phyloP scores from a whole-genome alignment of 2,113 vertebrate genomes.

The Pelodiscus sinensis region DNA sequence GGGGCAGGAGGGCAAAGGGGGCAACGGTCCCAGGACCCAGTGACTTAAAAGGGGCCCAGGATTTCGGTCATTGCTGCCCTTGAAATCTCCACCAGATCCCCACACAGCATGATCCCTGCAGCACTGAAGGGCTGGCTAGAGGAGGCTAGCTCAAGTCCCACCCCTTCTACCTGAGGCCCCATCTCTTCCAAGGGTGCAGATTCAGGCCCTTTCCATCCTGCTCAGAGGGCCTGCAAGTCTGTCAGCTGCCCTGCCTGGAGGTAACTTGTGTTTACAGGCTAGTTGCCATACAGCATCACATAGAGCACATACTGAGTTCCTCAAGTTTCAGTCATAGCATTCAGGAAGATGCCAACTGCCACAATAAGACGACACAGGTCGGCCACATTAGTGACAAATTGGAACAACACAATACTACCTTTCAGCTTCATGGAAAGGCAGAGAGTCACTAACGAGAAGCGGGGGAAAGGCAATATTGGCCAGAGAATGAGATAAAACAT shows the following conservation, averaged over 20 bases:
- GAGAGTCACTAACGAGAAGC: background rate
- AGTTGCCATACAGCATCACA: background rate
- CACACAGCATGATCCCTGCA: no score
- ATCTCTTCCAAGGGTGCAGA: no score
- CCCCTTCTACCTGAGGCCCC: no score
- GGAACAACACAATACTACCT: background rate
- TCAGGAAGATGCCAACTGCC: background rate
- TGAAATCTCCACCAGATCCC: no score
- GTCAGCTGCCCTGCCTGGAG: background rate
- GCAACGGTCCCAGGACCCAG: no score
- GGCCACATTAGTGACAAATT: background rate
- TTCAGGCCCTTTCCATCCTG: no score
- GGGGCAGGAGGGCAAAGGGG: no score
- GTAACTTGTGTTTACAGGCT: background rate
- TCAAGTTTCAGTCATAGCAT: background rate
- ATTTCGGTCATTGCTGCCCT: no score
- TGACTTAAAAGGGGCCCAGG: no score
- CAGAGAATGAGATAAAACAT: background rate
- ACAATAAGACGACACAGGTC: background rate
- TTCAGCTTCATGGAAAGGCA: background rate
- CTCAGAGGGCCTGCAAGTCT: no score
- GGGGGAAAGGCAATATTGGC: background rate
- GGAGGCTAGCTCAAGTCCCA: no score
- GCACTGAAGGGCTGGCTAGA: no score
- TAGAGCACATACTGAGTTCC: background rate